A percentile compares a stretch with the other conserved stretches of the same genome.
Evolutionary conservation across 1,140 invertebrate species (phyloP).

Genomic region (Drosophila arizonae): DNA sequence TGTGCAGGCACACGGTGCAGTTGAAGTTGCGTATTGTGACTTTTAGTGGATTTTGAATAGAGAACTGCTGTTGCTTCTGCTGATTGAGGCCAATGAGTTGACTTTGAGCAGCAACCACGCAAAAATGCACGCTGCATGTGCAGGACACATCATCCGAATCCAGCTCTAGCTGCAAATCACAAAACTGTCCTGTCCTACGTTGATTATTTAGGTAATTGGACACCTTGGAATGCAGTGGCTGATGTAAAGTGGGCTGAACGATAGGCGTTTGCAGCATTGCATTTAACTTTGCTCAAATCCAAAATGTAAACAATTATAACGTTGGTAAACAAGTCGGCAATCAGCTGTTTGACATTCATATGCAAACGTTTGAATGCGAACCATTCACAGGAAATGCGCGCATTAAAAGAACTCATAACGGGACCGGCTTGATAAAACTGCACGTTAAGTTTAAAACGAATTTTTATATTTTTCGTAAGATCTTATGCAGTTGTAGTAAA

Average conservation of each 20-base stretch:
- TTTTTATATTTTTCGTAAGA: neutral
- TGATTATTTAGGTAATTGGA: slow-evolving; percentile 77
- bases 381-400: neutral
- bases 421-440: neutral
- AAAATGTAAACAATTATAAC: slow-evolving; percentile 20
- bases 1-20: slow-evolving; percentile 68
- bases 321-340: slow-evolving; percentile 17
- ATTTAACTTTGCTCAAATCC: slow-evolving; percentile 20
- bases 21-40: slow-evolving; percentile 70
- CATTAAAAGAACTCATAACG: slow-evolving; percentile 1
- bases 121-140: slow-evolving; percentile 66
- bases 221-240: slow-evolving; percentile 75
- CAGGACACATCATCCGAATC: slow-evolving; percentile 59
- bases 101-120: slow-evolving; percentile 76
- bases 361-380: neutral
- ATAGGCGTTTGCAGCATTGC: slow-evolving; percentile 25
- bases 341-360: slow-evolving; percentile 34
- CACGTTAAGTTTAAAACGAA: slow-evolving; percentile 12
- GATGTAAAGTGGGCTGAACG: slow-evolving; percentile 62
- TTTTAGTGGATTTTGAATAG: slow-evolving; percentile 78
- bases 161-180: slow-evolving; percentile 69
- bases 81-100: slow-evolving; percentile 63
- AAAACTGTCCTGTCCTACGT: slow-evolving; percentile 72
- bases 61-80: slow-evolving; percentile 78
- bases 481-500: neutral